These are phyloP conservation scores for Monodelphis domestica DNA, from an alignment of 2,797 vertebrate genomes.

Conservation along the genomic window DNA sequence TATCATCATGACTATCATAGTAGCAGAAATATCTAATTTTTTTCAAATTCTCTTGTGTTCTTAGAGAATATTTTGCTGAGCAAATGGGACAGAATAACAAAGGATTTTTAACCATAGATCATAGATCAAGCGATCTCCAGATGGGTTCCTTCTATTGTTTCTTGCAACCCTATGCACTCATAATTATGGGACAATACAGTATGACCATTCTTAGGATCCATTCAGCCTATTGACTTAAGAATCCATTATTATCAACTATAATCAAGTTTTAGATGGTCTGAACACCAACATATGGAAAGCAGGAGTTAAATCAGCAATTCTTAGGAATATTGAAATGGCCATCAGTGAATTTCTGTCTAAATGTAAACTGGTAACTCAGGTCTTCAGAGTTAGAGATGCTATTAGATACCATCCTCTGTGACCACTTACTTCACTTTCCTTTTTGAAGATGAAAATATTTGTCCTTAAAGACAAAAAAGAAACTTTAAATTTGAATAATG, in stretches of 20 bases:
- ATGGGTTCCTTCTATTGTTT: constrained; percentile 7
- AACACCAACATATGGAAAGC: neutral
- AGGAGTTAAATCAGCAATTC: neutral
- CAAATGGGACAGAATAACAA: neutral
- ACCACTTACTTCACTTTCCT: neutral
- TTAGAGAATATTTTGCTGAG: neutral
- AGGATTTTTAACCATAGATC: neutral
- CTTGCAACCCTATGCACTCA: neutral
- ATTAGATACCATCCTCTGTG: neutral
- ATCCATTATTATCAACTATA: neutral
- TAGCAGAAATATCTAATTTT: neutral
- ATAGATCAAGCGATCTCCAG: neutral
- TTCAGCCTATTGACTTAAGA: constrained; percentile 13
- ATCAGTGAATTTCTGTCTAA: neutral
- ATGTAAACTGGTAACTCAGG: neutral
- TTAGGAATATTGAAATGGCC: neutral
- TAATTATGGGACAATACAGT: neutral
- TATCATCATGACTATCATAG: constrained; percentile 5
- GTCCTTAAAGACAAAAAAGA: no score
- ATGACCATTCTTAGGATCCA: neutral
- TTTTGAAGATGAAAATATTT: neutral
- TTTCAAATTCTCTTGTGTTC: neutral
- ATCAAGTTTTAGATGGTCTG: neutral
- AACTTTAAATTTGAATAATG: neutral
- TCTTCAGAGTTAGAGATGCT: constrained; percentile 17